Conservation (phyloP, 1,140 invertebrate species). For the Pachypeltis micranthus region DNA sequence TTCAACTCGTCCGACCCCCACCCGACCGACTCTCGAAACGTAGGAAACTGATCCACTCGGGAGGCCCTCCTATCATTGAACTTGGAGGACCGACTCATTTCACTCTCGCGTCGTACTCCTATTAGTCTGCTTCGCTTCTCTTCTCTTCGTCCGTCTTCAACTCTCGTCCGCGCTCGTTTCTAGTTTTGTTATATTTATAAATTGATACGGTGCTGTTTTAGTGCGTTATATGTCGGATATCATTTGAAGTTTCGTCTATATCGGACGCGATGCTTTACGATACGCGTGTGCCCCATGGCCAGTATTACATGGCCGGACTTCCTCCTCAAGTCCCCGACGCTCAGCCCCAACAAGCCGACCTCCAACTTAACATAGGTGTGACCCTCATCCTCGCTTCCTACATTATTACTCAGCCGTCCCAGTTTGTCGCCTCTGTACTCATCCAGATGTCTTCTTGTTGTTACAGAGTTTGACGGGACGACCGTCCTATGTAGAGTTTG, state of each 20-base stretch:
- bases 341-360: slow-evolving; percentile 15
- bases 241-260: no score
- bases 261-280: slow-evolving; percentile 15
- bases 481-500: slow-evolving; percentile 97
- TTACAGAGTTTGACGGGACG: slow-evolving; percentile 97
- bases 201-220: slow-evolving; percentile 10
- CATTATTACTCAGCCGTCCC: background rate
- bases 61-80: slow-evolving; percentile 22
- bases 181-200: no score
- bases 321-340: slow-evolving; percentile 14
- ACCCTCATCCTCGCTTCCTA: background rate
- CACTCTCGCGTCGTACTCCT: slow-evolving; percentile 18
- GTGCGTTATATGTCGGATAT: no score
- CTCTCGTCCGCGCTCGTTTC: no score
- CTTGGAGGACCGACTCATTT: slow-evolving; percentile 21
- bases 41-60: background rate
- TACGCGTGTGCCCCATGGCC: slow-evolving; percentile 16
- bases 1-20: slow-evolving; percentile 15
- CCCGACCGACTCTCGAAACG: slow-evolving; percentile 7
- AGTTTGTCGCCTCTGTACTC: background rate
- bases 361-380: slow-evolving; percentile 21
- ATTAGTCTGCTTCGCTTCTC: background rate
- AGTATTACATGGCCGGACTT: slow-evolving; percentile 16
- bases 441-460: slow-evolving; percentile 31
- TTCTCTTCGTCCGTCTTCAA: no score